phyloP scores from a whole-genome alignment of 2,113 vertebrate genomes.

The Coryphaenoides rupestris region DNA sequence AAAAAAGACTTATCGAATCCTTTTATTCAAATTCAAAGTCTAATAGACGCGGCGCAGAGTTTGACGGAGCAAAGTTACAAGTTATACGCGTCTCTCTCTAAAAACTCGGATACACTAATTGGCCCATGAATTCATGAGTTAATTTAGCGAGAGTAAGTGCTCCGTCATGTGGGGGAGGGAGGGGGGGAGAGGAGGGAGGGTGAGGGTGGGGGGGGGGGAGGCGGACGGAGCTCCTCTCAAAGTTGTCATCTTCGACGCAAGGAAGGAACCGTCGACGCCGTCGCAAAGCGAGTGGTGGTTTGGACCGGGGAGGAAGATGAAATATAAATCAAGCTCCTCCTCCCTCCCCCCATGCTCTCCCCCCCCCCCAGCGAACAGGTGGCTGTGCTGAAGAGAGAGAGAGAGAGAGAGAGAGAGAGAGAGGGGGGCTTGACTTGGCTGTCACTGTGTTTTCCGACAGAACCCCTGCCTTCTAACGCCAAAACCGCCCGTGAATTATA shows the following conservation, averaged over 20 bases:
- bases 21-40: too few species aligned
- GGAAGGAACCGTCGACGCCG: constrained; percentile 53
- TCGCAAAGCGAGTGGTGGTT: constrained; percentile 69
- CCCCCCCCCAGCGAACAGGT: constrained; percentile 73
- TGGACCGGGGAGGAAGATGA: constrained; percentile 68
- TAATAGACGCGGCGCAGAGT: not conserved
- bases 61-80: constrained; percentile 16
- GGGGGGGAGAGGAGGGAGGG: too few species aligned
- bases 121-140: constrained; percentile 41
- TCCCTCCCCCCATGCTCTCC: not conserved
- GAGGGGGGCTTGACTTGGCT: constrained; percentile 74
- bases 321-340: constrained; percentile 71
- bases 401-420: too few species aligned
- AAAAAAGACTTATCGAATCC: too few species aligned
- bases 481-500: constrained; percentile 74
- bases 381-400: constrained; percentile 73
- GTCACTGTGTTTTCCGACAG: constrained; percentile 73
- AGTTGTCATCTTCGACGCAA: constrained; percentile 70
- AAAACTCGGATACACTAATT: constrained; percentile 52
- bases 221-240: constrained; percentile 69
- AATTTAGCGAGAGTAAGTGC: too few species aligned
- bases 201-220: too few species aligned
- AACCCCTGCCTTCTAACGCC: constrained; percentile 73
- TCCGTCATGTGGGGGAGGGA: constrained; percentile 45
- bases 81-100: constrained; percentile 25